Percentiles rank a stretch among this genome's conserved stretches.
Conservation (phyloP, 2,113 vertebrate genomes). For the Zeus faber region DNA sequence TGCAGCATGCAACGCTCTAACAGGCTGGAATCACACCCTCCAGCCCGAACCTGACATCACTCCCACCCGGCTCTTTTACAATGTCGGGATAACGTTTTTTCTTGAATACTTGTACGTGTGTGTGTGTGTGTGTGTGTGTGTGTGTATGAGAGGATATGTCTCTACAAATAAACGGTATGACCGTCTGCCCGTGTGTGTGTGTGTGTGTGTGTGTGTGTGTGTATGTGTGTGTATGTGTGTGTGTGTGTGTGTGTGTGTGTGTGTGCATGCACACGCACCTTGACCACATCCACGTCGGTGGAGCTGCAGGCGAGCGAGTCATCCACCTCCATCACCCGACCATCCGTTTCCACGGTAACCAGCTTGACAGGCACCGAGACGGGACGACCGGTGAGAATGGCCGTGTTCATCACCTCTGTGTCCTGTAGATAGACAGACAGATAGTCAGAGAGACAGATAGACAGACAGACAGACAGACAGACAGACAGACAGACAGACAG, state of each 20-base stretch:
- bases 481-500: neutral
- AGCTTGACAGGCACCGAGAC: slow-evolving; percentile 73
- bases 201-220: slow-evolving; percentile 12
- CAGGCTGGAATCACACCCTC: no score
- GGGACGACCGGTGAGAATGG: slow-evolving; percentile 71
- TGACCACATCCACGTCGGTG: slow-evolving; percentile 73
- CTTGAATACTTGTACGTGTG: no score
- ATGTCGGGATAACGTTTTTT: no score
- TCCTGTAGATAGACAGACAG: slow-evolving; percentile 50
- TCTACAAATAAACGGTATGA: no score
- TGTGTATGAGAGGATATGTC: slow-evolving; percentile 5
- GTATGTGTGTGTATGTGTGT: slow-evolving; percentile 5
- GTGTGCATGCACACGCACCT: slow-evolving; percentile 45
- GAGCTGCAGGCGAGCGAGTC: slow-evolving; percentile 72
- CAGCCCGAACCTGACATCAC: no score
- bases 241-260: neutral
- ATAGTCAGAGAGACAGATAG: neutral
- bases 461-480: neutral
- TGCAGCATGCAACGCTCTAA: no score
- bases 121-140: slow-evolving; percentile 11
- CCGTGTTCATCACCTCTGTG: slow-evolving; percentile 77
- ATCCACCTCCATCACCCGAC: slow-evolving; percentile 73
- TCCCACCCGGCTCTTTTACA: no score
- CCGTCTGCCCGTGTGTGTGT: neutral
- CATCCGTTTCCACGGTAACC: slow-evolving; percentile 75